phyloP scores from a whole-genome alignment of 2,113 vertebrate species.

The Vanacampus margaritifer region DNA sequence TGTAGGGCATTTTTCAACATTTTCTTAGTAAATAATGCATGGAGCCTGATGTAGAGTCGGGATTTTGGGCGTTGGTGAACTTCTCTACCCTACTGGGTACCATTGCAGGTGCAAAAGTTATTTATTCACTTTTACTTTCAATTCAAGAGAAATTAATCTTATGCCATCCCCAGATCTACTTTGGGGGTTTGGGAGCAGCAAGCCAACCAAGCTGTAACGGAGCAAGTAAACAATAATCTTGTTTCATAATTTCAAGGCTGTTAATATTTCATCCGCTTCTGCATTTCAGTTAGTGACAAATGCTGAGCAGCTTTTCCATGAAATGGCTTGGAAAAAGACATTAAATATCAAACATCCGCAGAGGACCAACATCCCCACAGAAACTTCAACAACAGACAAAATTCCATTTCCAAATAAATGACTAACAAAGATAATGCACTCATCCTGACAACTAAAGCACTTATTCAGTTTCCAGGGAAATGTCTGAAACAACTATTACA shows the following conservation, averaged over 20 bases:
- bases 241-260: constrained; percentile 31
- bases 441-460: background rate
- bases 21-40: background rate
- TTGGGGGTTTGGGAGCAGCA: constrained; percentile 17
- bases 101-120: background rate
- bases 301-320: constrained; percentile 25
- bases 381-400: constrained; percentile 18
- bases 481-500: background rate
- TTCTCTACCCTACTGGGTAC: background rate
- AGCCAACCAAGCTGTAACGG: constrained; percentile 24
- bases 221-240: constrained; percentile 41
- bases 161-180: background rate
- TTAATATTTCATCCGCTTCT: constrained; percentile 54
- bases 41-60: background rate
- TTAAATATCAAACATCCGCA: constrained; percentile 14
- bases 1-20: background rate
- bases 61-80: background rate
- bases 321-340: constrained; percentile 36
- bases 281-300: constrained; percentile 35
- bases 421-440: background rate
- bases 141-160: background rate
- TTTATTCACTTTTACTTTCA: background rate
- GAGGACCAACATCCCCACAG: constrained; percentile 8
- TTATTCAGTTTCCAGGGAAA: background rate
- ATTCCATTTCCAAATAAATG: constrained; percentile 8